Evolutionary conservation across 1,140 invertebrate species (phyloP), one percentile per base, ranked within the genome.

Genomic region (Procambarus clarkii): DNA sequence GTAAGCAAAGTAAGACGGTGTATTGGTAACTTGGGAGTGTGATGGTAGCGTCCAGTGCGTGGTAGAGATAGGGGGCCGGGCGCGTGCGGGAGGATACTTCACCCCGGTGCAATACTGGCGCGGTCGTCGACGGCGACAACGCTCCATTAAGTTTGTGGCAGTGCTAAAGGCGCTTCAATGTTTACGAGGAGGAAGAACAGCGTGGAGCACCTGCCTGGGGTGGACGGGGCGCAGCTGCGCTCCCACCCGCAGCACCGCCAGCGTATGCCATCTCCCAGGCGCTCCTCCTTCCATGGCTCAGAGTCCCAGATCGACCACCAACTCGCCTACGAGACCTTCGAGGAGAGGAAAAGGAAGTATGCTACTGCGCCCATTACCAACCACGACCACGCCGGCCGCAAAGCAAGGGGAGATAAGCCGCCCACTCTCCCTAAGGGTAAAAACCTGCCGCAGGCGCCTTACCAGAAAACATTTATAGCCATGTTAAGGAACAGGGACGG

Each of bases 391-490:
- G 45, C 77, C 18, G 58, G 77, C 2, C n/a, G 45, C 18, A 21
- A 46, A n/a, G 1, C 13, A 1, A 34, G 50, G 5, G 8, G 44
- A 5, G 58, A 85, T 8, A 91, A 86, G 46, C 89, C 89, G 5
- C 24, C 77, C 2, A 83, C 89, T 4, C 74, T 77, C 9, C 58
- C 89, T 1, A 91, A 91, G 48, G 69, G 45, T 0, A 87, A 87
- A 84, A 77, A 86, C n/a, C 86, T 91, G 8, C 84, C 90, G 3
- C 91, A 89, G 64, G 64, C 90, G 50, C 58, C 90, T 3, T 93
- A 92, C 88, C 91, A 92, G 74, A 93, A 93, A 79, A 93, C 92
- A 34, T 93, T 93, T 71, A 93, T 93, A 13, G 92, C 91, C 34
- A 92, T 93, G 85, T 54, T 93, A 13, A 87, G 86, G n/a, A 86